phyloP scores from a whole-genome alignment of 2,888 invertebrate species.

The Lochmaea crataegi region DNA sequence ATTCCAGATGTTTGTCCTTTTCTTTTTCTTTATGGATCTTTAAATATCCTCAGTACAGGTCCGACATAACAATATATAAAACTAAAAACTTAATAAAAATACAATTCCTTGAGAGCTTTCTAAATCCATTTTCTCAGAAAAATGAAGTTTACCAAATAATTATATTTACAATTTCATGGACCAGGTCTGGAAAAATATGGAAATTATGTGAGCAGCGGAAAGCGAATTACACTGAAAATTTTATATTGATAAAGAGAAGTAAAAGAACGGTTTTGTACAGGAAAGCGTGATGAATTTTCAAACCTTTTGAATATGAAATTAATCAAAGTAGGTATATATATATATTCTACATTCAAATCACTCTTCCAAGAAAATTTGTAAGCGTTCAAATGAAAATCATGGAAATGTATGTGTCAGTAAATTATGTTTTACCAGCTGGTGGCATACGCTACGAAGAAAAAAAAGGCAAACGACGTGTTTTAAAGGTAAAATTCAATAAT shows the following conservation, averaged over 20 bases:
- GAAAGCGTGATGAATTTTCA: background rate
- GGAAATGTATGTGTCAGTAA: background rate
- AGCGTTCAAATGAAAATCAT: background rate
- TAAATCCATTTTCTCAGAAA: too few species aligned
- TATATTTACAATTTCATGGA: too few species aligned
- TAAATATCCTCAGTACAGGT: too few species aligned
- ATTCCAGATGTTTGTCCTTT: too few species aligned
- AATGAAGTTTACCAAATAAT: too few species aligned
- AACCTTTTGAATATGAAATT: slow-evolving; percentile 12
- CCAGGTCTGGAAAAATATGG: background rate
- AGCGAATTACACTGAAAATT: slow-evolving; percentile 4
- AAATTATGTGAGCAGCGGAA: slow-evolving; percentile 9
- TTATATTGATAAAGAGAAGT: slow-evolving; percentile 1
- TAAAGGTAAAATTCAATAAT: background rate
- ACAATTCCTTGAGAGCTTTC: too few species aligned
- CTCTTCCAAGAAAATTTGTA: background rate
- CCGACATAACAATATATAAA: too few species aligned
- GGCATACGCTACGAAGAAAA: background rate
- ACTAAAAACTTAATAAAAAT: too few species aligned
- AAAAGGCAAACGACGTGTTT: background rate
- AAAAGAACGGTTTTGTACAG: slow-evolving; percentile 5
- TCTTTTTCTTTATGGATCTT: too few species aligned
- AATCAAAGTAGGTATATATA: background rate
- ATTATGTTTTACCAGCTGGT: background rate
- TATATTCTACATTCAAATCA: slow-evolving; percentile 2